Evolutionary conservation across 2,113 vertebrate species (phyloP).

Genomic region (Oryzias melastigma): DNA sequence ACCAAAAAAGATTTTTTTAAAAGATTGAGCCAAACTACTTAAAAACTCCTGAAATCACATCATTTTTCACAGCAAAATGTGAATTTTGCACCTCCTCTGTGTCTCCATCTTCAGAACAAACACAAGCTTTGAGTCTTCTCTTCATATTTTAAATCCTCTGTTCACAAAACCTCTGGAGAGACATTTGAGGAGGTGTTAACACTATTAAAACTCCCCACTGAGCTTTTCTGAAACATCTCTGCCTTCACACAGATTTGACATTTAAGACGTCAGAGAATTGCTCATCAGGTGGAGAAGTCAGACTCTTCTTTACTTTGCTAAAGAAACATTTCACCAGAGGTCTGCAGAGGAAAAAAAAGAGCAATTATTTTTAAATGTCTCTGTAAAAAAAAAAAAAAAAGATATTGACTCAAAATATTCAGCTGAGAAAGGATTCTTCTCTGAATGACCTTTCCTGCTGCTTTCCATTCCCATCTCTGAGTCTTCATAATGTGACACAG

Average conservation of each 20-base stretch:
- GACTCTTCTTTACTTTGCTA: background rate
- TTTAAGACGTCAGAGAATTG: background rate
- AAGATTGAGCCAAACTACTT: no score
- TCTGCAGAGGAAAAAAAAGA: no score
- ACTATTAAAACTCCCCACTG: background rate
- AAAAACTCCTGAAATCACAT: no score
- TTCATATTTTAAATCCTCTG: constrained; percentile 7
- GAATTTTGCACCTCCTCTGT: no score
- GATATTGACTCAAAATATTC: background rate
- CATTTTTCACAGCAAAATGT: no score
- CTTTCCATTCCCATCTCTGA: no score
- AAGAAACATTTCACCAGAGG: background rate
- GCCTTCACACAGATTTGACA: background rate
- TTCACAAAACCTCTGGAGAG: constrained; percentile 16
- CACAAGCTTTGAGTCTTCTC: background rate
- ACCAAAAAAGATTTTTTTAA: no score
- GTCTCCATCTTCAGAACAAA: background rate
- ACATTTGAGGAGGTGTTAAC: background rate
- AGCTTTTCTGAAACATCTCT: constrained; percentile 3
- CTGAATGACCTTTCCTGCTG: background rate
- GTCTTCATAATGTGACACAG: no score
- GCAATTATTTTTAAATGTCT: background rate
- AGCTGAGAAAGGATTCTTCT: background rate
- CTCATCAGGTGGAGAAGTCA: no score
- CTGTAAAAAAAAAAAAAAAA: background rate